These are phyloP conservation scores for Tichodroma muraria DNA, from an alignment of 2,113 vertebrate genomes.

Conservation along the genomic window DNA sequence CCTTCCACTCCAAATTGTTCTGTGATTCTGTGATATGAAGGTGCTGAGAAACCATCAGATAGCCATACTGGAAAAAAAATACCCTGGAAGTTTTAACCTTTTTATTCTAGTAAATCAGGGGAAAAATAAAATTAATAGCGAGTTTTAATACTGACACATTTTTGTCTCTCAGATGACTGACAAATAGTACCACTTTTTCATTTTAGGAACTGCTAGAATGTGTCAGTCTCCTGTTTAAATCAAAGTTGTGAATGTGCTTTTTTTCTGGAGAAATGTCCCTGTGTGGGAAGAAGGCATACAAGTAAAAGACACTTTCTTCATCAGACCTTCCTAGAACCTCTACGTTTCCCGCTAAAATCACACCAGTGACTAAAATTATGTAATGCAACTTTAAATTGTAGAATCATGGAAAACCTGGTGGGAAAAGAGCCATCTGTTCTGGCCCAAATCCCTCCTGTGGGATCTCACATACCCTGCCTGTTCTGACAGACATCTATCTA, in stretches of 20 bases:
- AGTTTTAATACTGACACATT: background rate
- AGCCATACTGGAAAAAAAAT: background rate
- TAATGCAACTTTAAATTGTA: background rate
- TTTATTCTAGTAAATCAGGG: background rate
- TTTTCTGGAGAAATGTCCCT: background rate
- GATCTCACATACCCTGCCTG: background rate
- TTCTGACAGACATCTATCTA: background rate
- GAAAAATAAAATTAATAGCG: rapidly evolving
- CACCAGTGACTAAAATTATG: background rate
- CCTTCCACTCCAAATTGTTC: background rate
- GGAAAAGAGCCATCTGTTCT: background rate
- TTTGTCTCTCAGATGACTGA: background rate
- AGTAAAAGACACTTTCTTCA: background rate
- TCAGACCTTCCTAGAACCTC: background rate
- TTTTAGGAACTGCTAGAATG: background rate
- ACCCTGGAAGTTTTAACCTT: background rate
- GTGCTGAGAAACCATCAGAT: background rate
- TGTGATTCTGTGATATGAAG: background rate
- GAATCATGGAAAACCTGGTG: background rate
- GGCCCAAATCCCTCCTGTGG: background rate
- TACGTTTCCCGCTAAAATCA: background rate
- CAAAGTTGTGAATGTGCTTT: background rate
- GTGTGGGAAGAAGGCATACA: background rate
- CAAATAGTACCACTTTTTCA: background rate
- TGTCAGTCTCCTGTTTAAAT: background rate